phyloP scores from a whole-genome alignment of 2,113 vertebrate species.

The Anas platyrhynchos region DNA sequence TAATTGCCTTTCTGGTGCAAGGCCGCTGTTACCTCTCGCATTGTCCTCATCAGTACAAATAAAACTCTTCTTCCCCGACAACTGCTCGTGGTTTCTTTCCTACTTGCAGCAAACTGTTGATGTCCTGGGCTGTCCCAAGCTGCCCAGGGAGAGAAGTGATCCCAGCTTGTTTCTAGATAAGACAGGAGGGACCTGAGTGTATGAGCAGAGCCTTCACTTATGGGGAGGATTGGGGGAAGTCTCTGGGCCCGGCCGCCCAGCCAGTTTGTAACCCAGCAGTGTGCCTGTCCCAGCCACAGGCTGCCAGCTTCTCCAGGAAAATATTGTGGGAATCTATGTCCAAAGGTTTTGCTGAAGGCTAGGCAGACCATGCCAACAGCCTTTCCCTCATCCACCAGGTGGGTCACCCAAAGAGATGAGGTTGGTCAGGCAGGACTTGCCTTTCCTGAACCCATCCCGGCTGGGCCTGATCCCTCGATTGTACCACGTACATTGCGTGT shows the following conservation, averaged over 20 bases:
- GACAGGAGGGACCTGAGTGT: background rate
- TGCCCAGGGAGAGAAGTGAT: background rate
- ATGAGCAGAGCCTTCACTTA: background rate
- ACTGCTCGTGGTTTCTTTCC: background rate
- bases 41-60: background rate
- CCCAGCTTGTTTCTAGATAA: background rate
- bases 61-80: background rate
- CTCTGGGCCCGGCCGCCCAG: background rate
- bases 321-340: too few species aligned
- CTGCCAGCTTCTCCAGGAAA: too few species aligned
- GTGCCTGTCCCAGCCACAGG: too few species aligned
- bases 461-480: too few species aligned
- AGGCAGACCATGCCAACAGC: too few species aligned
- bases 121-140: background rate
- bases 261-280: too few species aligned
- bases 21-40: background rate
- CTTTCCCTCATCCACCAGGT: too few species aligned
- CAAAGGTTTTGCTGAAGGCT: too few species aligned
- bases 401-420: too few species aligned
- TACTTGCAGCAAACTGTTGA: background rate
- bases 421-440: too few species aligned
- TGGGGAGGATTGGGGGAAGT: background rate
- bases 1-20: fast-evolving
- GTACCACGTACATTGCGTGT: too few species aligned
- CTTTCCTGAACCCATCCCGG: too few species aligned